phyloP scores from a whole-genome alignment of 2,888 invertebrate genomes.

The Bombylius major region DNA sequence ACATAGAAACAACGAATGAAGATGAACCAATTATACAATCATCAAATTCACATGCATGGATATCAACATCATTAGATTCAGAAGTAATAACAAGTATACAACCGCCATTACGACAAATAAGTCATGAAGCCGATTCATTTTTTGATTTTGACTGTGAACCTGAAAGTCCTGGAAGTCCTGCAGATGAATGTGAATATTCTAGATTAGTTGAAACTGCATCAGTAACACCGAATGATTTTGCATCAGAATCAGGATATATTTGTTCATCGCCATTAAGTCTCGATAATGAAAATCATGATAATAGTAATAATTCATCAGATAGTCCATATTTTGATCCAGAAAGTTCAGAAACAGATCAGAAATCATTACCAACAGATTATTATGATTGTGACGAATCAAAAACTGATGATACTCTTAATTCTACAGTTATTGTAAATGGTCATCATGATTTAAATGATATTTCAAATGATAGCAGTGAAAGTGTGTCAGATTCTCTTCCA shows the following conservation, averaged over 20 bases:
- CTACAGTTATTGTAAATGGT: conserved; percentile 5
- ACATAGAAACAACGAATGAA: conserved; percentile 20
- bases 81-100: conserved; percentile 33
- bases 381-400: conserved; percentile 16
- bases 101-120: conserved; percentile 37
- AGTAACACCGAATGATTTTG: conserved; percentile 38
- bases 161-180: conserved; percentile 58
- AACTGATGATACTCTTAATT: conserved; percentile 3
- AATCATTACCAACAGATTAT: conserved; percentile 14
- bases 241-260: conserved; percentile 39
- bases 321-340: conserved; percentile 40
- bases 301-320: conserved; percentile 40
- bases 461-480: conserved; percentile 15
- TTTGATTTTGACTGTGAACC: conserved; percentile 52
- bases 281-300: conserved; percentile 21
- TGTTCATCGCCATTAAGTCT: conserved; percentile 35
- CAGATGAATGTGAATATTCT: conserved; percentile 47
- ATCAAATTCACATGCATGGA: conserved; percentile 13
- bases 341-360: conserved; percentile 21
- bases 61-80: conserved; percentile 31
- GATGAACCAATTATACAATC: conserved; percentile 27
- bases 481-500: conserved; percentile 17
- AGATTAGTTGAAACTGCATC: conserved; percentile 40
- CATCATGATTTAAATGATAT: conserved; percentile 12
- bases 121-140: conserved; percentile 42